Evolutionary conservation across 2,888 invertebrate species (phyloP).

Genomic region (Tanytarsus gracilentus): DNA sequence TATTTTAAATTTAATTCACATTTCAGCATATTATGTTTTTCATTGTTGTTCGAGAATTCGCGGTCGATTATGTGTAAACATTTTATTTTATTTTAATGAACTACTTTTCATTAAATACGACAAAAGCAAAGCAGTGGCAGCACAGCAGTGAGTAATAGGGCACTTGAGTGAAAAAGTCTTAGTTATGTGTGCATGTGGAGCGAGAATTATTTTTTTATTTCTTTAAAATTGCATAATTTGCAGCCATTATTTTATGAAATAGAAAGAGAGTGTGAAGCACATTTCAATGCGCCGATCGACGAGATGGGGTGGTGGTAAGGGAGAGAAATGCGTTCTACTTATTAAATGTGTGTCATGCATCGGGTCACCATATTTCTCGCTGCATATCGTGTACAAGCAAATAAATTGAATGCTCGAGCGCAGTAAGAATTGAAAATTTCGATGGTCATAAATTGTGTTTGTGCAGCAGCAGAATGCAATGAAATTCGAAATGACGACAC

Average conservation of each 20-base stretch:
- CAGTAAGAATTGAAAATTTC: background rate
- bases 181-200: too few species aligned
- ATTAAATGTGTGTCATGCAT: constrained; percentile 19
- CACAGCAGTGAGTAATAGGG: too few species aligned
- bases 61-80: constrained; percentile 5
- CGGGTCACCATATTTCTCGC: background rate
- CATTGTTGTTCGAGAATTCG: background rate
- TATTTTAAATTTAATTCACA: background rate
- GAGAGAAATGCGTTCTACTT: constrained; percentile 20
- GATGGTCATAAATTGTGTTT: constrained; percentile 1
- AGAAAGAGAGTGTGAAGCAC: background rate
- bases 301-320: background rate
- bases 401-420: too few species aligned
- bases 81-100: background rate
- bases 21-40: background rate
- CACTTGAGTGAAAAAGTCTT: too few species aligned
- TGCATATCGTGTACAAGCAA: too few species aligned
- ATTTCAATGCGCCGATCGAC: too few species aligned
- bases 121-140: background rate
- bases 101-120: background rate
- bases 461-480: background rate
- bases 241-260: constrained; percentile 24
- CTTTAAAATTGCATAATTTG: constrained; percentile 26
- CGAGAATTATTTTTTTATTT: too few species aligned
- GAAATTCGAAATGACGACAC: background rate